Evolutionary conservation across 2,888 invertebrate species (phyloP).

Genomic region (Athalia circularis): DNA sequence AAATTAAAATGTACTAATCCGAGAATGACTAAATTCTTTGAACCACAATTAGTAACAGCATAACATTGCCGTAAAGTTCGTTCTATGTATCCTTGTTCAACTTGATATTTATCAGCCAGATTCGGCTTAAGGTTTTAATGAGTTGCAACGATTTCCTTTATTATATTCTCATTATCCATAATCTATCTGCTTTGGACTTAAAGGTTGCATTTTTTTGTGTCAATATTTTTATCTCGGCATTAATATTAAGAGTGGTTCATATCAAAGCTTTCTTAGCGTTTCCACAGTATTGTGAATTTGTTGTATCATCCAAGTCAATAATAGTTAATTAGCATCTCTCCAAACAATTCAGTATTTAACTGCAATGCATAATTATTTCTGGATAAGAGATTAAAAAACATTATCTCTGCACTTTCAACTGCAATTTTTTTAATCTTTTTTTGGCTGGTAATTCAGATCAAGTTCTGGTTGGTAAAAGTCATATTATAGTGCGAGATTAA

Average conservation of each 20-base stretch:
- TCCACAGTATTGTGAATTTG: not conserved
- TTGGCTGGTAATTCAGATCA: not conserved
- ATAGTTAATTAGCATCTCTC: not conserved
- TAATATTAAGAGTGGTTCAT: not conserved
- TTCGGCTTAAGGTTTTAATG: not conserved
- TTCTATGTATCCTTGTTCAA: not conserved
- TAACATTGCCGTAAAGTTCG: not conserved
- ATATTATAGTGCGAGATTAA: slow-evolving; percentile 20
- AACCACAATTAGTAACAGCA: not conserved
- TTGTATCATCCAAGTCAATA: slow-evolving; percentile 4
- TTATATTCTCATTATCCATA: not conserved
- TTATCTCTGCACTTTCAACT: not conserved
- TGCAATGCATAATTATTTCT: slow-evolving; percentile 1
- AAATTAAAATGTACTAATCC: not conserved
- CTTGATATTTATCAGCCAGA: slow-evolving; percentile 18
- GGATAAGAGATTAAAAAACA: slow-evolving; percentile 3
- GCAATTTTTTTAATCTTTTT: slow-evolving; percentile 17
- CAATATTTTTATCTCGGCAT: not conserved
- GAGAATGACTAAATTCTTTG: not conserved
- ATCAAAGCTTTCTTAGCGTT: not conserved
- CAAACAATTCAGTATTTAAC: not conserved
- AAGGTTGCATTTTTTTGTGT: not conserved
- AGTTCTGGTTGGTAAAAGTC: slow-evolving; percentile 16
- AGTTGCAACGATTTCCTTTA: not conserved
- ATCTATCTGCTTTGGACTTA: too few species aligned